Evolutionary conservation across 2,113 vertebrate species (phyloP).

Genomic region (Gnathonemus longibarbis): DNA sequence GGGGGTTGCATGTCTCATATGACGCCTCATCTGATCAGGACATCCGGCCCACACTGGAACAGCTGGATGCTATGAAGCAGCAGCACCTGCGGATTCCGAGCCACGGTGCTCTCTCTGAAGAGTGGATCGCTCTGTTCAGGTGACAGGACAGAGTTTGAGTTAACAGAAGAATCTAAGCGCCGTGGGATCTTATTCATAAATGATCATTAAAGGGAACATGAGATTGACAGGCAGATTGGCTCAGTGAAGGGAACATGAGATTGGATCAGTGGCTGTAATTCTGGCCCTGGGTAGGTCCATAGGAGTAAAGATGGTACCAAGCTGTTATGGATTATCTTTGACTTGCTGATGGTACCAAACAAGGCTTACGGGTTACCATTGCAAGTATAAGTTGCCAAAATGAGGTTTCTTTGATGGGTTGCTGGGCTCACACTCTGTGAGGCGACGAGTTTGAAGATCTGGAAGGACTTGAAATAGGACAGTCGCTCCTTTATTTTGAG

Average conservation of each 20-base stretch:
- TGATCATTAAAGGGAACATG: neutral
- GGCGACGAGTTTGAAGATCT: neutral
- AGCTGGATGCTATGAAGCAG: too few species aligned
- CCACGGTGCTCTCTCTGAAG: neutral
- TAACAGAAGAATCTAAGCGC: neutral
- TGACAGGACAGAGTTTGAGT: neutral
- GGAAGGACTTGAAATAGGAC: neutral
- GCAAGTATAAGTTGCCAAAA: neutral
- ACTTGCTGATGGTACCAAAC: neutral
- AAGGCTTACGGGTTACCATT: neutral
- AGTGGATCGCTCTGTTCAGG: neutral
- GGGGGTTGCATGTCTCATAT: too few species aligned
- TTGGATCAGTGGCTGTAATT: neutral
- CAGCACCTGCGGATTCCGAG: neutral
- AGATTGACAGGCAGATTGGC: neutral
- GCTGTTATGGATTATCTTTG: too few species aligned
- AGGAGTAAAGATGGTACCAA: neutral
- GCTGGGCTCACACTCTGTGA: neutral
- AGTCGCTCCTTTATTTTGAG: neutral
- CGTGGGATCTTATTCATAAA: neutral
- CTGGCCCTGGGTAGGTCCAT: neutral
- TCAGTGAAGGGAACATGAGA: neutral
- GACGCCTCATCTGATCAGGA: too few species aligned
- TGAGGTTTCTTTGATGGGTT: neutral
- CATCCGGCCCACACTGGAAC: too few species aligned